A percentile compares a stretch with the other conserved stretches of the same genome.
These are phyloP conservation scores for Calliphora vomitoria DNA, from an alignment of 2,888 invertebrate genomes.

Conservation along the genomic window DNA sequence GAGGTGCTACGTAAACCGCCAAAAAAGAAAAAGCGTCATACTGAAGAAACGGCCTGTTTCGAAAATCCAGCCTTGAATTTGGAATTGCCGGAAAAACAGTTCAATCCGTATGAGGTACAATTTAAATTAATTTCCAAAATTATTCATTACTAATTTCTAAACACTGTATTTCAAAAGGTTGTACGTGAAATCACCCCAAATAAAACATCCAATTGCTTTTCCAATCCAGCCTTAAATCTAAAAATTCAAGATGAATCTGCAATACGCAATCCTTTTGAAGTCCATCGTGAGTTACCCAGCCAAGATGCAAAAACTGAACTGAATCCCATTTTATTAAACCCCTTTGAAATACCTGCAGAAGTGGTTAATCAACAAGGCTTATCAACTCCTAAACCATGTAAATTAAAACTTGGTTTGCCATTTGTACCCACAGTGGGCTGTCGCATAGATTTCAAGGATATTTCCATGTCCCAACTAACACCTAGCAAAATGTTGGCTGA, in stretches of 20 bases:
- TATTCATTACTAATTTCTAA: not conserved
- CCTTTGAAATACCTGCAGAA: conserved; percentile 80
- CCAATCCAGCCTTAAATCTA: conserved; percentile 83
- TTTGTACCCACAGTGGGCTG: conserved; percentile 83
- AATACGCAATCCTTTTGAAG: conserved; percentile 83
- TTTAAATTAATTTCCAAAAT: not conserved
- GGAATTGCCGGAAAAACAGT: conserved; percentile 82
- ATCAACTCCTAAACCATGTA: conserved; percentile 72
- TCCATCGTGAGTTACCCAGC: conserved; percentile 76
- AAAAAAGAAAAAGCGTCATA: conserved; percentile 83
- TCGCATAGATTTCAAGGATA: conserved; percentile 83
- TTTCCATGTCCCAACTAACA: conserved; percentile 80
- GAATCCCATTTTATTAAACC: conserved; percentile 79
- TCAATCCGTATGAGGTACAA: conserved; percentile 84
- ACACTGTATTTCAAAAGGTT: conserved; percentile 76
- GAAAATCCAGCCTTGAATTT: conserved; percentile 84
- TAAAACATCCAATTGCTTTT: conserved; percentile 78
- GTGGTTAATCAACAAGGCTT: conserved; percentile 76
- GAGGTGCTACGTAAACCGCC: conserved; percentile 83
- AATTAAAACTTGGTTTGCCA: conserved; percentile 81
- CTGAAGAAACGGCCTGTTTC: conserved; percentile 80
- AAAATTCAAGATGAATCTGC: conserved; percentile 80
- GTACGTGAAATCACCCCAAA: conserved; percentile 71
- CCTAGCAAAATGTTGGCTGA: conserved; percentile 82
- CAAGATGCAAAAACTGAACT: conserved; percentile 78